Base-by-base conservation (phyloP, 2,113 vertebrate species). In the Willisornis vidua region DNA sequence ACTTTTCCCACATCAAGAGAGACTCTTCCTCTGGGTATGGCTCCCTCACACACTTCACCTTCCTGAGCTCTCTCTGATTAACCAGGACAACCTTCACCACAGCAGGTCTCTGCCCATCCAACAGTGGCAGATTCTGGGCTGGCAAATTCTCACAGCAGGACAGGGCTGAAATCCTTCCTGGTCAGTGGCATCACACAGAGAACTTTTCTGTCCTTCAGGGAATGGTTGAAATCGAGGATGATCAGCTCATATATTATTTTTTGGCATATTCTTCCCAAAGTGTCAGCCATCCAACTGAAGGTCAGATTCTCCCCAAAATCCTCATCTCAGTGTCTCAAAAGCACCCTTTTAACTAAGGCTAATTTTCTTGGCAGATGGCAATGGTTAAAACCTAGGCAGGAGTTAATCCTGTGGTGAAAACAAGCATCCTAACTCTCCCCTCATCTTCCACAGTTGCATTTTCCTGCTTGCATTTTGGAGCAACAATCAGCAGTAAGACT, bases 61-160 rank as follows among this genome's bases (percentile, higher is more conserved):
- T 70, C 39, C 49, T 48, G 52, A 63, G 18, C 1, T 19, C 13
- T 6, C 52, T 75, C 62, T 58, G 8, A 72, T 61, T 68, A 57
- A 85, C 37, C 37, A 62, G 14, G 33, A 66, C n/a, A 37, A 70
- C 5, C 17, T 73, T 29, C 46, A 22, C 25, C 51, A 48, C 6
- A 35, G 54, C 49, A 83, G 24, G 8, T 43, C 52, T 25, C 2
- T 5, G 26, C 39, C 37, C 49, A 78, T 18, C 31, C 43, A 78
- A 46, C 15, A 7, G 20, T 24, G 1, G 51, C 51, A 52, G 26
- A 52, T 33, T 58, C 67, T 31, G 41, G 19, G 49, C 35, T 54
- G 51, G 46, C 19, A 66, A 41, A 51, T 54, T 74, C 46, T 59
- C 5, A 6, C 52, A 63, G n/a, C 0, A 0, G 19, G 17, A 17